Conservation (phyloP, 2,797 vertebrate genomes). For the Sparus aurata region DNA sequence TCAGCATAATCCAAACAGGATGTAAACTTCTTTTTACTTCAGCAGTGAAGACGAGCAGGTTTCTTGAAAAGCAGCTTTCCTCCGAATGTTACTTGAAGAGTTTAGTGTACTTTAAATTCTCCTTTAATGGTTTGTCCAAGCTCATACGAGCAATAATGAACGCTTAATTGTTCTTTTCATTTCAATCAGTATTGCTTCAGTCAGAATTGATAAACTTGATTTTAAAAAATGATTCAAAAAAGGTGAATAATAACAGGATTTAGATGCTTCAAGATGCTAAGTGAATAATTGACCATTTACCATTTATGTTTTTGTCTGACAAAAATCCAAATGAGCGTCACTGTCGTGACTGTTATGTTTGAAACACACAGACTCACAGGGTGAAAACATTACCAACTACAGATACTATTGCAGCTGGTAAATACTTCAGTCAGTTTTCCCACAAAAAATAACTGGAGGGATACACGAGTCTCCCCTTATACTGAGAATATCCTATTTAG, state of each 20-base stretch:
- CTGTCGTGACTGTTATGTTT: background rate
- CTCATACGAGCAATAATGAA: conserved; percentile 1
- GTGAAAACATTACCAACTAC: no score
- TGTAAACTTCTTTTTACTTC: conserved; percentile 26
- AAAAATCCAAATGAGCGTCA: background rate
- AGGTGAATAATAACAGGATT: background rate
- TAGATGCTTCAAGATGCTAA: background rate
- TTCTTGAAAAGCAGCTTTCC: conserved; percentile 3
- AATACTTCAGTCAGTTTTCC: no score
- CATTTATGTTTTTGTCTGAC: background rate
- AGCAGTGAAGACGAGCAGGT: conserved; percentile 4
- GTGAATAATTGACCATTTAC: background rate
- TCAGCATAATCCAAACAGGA: conserved; percentile 9
- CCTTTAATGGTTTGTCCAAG: background rate
- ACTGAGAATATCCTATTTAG: background rate
- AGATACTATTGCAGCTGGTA: no score
- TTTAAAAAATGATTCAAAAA: background rate
- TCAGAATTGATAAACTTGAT: background rate
- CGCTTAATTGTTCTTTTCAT: background rate
- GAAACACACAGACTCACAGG: no score
- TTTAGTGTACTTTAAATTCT: background rate
- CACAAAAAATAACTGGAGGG: background rate
- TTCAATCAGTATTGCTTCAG: conserved; percentile 3
- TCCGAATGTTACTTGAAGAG: background rate
- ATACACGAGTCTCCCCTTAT: background rate